Evolutionary conservation across 2,113 vertebrate species (phyloP), one percentile per base, ranked within the genome.

Genomic region (Cephalopterus ornatus): DNA sequence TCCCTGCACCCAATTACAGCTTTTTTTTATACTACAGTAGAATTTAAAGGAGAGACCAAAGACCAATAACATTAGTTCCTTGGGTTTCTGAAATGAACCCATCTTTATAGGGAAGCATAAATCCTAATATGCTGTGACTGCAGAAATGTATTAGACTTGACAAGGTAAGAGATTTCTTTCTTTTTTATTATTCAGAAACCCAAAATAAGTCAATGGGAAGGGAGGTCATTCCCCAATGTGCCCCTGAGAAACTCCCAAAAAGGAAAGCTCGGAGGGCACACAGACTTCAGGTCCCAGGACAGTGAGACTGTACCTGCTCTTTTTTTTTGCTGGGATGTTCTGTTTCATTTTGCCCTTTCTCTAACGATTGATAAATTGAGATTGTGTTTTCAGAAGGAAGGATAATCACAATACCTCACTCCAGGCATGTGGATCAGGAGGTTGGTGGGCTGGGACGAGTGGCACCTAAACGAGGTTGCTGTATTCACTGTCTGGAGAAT

Each of bases 401-500:
- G 14, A 12, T 72, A 46, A 37, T 16, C 11, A 42, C 12, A 12
- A 9, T 41, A 23, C 26, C 32, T 82, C 33, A 49, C 15, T 19
- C 18, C 17, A 58, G 41, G 44, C 3, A 0, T 14, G 14, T 24
- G 1, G 0, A 17, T 75, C 27, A 47, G 50, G 62, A 71, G 27
- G 16, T 27, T 76, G 47, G 39, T 70, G 55, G 33, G 8, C 14
- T 85, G 37, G 46, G 42, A 56, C 0, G 0, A 77, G 55, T 1
- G 1, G 44, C 55, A 74, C 24, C 14, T 66, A 65, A 77, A 85
- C 49, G 37, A 66, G 14, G 35, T 62, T 65, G 55, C 15, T 80
- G 10, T 68, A 27, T 47, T 87, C 22, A 39, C 53, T 61, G 15
- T 17, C 56, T 52, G n/a, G 32, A 81, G 24, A 66, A 70, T 70